Conservation (phyloP, 2,113 vertebrate species). For the Spea multiplicata region DNA sequence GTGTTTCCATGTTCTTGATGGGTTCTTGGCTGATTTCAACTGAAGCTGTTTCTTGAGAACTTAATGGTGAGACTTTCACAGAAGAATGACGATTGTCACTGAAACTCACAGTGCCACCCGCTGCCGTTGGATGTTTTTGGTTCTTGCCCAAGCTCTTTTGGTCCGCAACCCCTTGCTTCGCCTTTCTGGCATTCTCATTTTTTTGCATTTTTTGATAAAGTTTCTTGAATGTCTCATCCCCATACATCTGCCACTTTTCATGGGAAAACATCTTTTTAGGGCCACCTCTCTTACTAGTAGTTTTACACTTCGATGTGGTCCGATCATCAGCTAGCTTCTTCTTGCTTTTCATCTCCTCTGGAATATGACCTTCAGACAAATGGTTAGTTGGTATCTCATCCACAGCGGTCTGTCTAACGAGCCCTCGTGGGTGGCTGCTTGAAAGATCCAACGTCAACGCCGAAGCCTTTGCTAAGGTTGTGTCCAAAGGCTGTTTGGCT, state of each 20-base stretch:
- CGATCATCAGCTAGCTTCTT: conserved; percentile 58
- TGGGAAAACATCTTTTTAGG: conserved; percentile 87
- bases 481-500: conserved; percentile 49
- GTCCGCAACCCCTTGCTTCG: conserved; percentile 47
- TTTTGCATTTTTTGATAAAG: conserved; percentile 77
- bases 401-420: conserved; percentile 87
- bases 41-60: too few relatives aligned
- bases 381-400: conserved; percentile 74
- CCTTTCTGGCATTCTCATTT: conserved; percentile 56
- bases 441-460: conserved; percentile 68
- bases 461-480: conserved; percentile 49
- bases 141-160: conserved; percentile 18
- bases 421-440: conserved; percentile 73
- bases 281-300: conserved; percentile 63
- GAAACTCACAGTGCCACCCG: too few relatives aligned
- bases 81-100: too few relatives aligned
- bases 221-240: conserved; percentile 86
- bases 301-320: conserved; percentile 54
- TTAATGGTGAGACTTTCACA: too few relatives aligned
- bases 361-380: conserved; percentile 47
- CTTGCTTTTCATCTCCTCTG: conserved; percentile 59
- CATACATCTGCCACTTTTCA: conserved; percentile 94
- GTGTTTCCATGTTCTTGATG: neutral
- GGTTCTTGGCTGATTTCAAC: too few relatives aligned
- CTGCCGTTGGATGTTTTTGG: neutral